phyloP scores from a whole-genome alignment of 2,888 invertebrate species.

The Argyresthia goedartella region DNA sequence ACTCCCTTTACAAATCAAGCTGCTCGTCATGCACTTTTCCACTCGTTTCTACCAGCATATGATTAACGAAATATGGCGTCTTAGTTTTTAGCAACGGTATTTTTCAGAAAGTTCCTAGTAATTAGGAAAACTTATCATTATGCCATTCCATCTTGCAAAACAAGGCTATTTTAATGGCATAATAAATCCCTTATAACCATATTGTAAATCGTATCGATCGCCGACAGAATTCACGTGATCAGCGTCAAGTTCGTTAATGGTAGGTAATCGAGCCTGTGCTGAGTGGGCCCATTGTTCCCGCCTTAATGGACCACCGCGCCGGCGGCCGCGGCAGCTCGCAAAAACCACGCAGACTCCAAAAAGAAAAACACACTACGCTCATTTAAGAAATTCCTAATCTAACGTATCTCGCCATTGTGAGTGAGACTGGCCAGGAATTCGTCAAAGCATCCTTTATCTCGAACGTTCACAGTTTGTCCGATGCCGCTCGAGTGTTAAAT shows the following conservation, averaged over 20 bases:
- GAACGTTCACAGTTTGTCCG: slow-evolving; percentile 52
- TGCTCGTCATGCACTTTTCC: too few species aligned
- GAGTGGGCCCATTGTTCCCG: slow-evolving; percentile 57
- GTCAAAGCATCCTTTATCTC: slow-evolving; percentile 59
- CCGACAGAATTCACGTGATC: slow-evolving; percentile 31
- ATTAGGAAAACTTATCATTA: too few species aligned
- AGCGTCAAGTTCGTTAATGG: slow-evolving; percentile 31
- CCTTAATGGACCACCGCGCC: slow-evolving; percentile 62
- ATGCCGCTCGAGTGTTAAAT: slow-evolving; percentile 55
- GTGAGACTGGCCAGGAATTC: slow-evolving; percentile 53
- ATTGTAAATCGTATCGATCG: too few species aligned
- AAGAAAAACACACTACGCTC: slow-evolving; percentile 36
- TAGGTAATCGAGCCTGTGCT: slow-evolving; percentile 42
- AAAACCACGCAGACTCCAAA: slow-evolving; percentile 50
- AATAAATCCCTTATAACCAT: too few species aligned
- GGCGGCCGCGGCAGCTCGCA: slow-evolving; percentile 39
- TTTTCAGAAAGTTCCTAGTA: too few species aligned
- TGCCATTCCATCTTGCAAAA: too few species aligned
- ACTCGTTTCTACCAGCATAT: too few species aligned
- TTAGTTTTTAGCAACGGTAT: too few species aligned
- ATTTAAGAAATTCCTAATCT: slow-evolving; percentile 13
- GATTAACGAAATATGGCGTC: too few species aligned
- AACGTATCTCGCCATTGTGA: slow-evolving; percentile 45
- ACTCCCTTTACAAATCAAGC: too few species aligned
- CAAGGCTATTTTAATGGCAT: too few species aligned